Percentiles rank a stretch among this genome's conserved stretches.
Evolutionary conservation across 1,140 invertebrate genomes (phyloP).

Genomic region (Colletes gigas): DNA sequence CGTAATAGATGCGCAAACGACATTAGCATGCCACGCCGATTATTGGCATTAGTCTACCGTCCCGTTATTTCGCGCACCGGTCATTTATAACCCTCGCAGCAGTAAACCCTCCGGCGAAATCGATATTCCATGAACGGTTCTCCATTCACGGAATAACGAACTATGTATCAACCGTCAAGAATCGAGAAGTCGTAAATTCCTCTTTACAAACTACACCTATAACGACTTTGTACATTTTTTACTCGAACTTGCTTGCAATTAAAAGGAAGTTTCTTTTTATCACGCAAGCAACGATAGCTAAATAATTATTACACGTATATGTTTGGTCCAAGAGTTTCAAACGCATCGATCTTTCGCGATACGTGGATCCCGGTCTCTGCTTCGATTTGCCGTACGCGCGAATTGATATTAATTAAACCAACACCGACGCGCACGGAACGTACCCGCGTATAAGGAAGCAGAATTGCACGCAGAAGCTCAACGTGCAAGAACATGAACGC

Average conservation of each 20-base stretch:
- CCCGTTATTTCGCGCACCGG: conserved; percentile 68
- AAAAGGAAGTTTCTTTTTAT: too few relatives aligned
- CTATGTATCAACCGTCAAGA: background rate
- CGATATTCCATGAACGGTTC: conserved; percentile 50
- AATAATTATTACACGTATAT: too few relatives aligned
- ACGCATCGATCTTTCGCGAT: too few relatives aligned
- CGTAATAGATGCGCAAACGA: conserved; percentile 78
- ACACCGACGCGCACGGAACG: conserved; percentile 15
- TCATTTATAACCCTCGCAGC: conserved; percentile 75
- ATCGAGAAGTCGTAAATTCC: background rate
- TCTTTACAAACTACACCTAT: background rate
- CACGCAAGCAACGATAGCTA: too few relatives aligned
- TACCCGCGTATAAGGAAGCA: conserved; percentile 10
- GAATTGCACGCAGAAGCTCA: conserved; percentile 16
- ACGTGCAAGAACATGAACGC: conserved; percentile 24
- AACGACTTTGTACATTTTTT: too few relatives aligned
- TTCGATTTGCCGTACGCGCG: background rate
- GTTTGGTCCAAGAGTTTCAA: too few relatives aligned
- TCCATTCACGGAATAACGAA: conserved; percentile 41
- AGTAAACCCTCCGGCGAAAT: conserved; percentile 48
- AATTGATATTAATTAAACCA: conserved; percentile 71
- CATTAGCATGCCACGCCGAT: conserved; percentile 78
- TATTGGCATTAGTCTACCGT: conserved; percentile 76
- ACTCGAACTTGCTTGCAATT: too few relatives aligned
- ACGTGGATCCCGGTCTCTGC: too few relatives aligned